Evolutionary conservation across 2,113 vertebrate genomes (phyloP).

Genomic region (Urocitellus parryii): DNA sequence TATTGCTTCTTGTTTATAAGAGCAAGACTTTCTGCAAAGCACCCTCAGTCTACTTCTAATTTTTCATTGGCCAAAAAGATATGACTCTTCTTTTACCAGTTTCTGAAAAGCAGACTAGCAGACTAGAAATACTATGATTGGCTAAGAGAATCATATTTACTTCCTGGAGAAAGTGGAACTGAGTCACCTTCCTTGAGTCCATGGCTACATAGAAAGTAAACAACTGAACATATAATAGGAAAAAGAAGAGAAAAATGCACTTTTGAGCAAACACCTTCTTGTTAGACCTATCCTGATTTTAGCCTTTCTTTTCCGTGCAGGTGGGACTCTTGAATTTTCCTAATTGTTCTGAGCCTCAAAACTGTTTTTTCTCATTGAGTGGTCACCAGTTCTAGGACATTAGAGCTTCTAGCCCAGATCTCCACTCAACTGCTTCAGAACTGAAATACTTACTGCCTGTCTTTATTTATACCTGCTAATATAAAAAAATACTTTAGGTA

Average conservation of each 20-base stretch:
- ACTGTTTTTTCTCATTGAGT: background rate
- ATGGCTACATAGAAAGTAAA: background rate
- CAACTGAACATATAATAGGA: background rate
- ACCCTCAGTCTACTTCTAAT: background rate
- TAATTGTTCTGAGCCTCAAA: background rate
- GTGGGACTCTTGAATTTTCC: background rate
- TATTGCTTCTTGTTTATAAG: background rate
- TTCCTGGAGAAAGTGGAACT: background rate
- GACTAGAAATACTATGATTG: background rate
- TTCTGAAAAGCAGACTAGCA: background rate
- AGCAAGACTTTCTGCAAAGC: constrained; percentile 2
- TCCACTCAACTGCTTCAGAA: background rate
- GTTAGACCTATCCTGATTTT: background rate
- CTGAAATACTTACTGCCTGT: background rate
- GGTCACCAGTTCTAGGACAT: background rate
- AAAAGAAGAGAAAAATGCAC: background rate
- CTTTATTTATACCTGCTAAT: background rate
- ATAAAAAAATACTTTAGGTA: background rate
- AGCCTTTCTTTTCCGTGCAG: background rate
- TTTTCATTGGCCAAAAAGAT: background rate
- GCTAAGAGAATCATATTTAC: background rate
- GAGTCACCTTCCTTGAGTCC: background rate
- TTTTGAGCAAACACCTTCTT: background rate
- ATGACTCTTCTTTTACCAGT: background rate
- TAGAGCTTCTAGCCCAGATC: background rate